Evolutionary conservation across 2,797 vertebrate genomes (phyloP).

Genomic region (Premnoplex brunnescens): DNA sequence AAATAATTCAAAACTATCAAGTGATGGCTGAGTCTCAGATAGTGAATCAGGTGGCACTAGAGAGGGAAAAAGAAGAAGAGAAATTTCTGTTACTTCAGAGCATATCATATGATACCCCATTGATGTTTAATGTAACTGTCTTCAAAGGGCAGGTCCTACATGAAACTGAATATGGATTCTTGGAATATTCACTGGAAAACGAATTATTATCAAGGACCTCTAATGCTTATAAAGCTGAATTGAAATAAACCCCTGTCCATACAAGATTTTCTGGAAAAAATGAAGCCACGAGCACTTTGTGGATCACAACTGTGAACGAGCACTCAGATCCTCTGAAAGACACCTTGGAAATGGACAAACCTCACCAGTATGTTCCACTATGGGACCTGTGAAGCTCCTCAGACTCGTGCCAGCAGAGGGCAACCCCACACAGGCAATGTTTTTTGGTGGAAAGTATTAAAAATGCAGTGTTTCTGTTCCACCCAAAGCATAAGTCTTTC

Average conservation of each 20-base stretch:
- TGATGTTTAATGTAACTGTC: not conserved
- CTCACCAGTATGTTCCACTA: not conserved
- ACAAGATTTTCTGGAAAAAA: not conserved
- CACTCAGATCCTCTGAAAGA: not conserved
- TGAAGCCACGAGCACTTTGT: not conserved
- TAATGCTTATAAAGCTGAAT: not conserved
- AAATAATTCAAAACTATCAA: constrained; percentile 73
- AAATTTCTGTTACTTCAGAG: not conserved
- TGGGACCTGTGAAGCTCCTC: not conserved
- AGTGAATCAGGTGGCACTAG: constrained; percentile 82
- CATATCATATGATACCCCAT: accelerated
- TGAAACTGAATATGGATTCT: not conserved
- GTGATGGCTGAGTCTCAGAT: constrained; percentile 82
- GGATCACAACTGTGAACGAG: not conserved
- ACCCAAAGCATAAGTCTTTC: not conserved
- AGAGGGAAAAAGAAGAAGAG: not conserved
- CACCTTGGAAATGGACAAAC: not conserved
- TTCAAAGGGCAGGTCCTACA: not conserved
- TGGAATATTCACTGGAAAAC: not conserved
- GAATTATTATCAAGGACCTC: not conserved
- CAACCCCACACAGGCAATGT: not conserved
- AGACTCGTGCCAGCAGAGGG: not conserved
- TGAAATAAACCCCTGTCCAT: not conserved
- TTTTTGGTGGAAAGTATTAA: not conserved
- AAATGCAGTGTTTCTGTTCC: not conserved